These are phyloP conservation scores for Brachionus angularis DNA, from an alignment of 1,140 invertebrate species.

Conservation along the genomic window DNA sequence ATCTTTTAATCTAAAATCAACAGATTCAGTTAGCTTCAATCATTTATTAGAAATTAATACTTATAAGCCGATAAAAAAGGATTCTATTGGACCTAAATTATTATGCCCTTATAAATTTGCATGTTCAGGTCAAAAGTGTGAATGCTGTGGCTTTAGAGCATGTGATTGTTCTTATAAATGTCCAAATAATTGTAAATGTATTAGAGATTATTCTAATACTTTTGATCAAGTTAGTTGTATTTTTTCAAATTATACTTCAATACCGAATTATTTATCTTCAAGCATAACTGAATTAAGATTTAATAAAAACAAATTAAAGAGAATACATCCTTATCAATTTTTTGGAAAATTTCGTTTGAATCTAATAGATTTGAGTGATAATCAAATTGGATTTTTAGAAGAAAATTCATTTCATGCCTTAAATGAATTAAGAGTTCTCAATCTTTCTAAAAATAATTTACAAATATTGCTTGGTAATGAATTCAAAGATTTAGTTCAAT, in stretches of 20 bases:
- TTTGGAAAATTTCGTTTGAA: not conserved
- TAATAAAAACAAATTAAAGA: not conserved
- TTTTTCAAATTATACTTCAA: not conserved
- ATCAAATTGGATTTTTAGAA: slow-evolving; percentile 14
- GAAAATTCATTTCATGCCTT: not conserved
- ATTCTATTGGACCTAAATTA: not conserved
- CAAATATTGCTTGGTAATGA: slow-evolving; percentile 18
- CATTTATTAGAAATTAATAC: not conserved
- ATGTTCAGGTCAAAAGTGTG: not conserved
- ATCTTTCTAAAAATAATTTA: not conserved
- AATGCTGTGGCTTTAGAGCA: not conserved
- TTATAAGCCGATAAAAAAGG: not conserved
- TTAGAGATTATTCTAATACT: not conserved
- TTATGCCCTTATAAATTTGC: not conserved
- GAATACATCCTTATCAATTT: slow-evolving; percentile 20
- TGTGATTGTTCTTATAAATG: not conserved
- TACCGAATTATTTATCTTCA: not conserved
- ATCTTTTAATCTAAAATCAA: too few relatives aligned
- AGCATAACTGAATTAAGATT: slow-evolving; percentile 8
- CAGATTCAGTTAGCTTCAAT: too few relatives aligned
- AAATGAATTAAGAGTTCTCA: not conserved
- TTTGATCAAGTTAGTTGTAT: slow-evolving; percentile 8
- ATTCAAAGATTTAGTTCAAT: not conserved
- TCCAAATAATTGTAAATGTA: not conserved
- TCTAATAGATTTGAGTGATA: not conserved